phyloP scores from a whole-genome alignment of 2,113 vertebrate species.

The Microtus montanus region DNA sequence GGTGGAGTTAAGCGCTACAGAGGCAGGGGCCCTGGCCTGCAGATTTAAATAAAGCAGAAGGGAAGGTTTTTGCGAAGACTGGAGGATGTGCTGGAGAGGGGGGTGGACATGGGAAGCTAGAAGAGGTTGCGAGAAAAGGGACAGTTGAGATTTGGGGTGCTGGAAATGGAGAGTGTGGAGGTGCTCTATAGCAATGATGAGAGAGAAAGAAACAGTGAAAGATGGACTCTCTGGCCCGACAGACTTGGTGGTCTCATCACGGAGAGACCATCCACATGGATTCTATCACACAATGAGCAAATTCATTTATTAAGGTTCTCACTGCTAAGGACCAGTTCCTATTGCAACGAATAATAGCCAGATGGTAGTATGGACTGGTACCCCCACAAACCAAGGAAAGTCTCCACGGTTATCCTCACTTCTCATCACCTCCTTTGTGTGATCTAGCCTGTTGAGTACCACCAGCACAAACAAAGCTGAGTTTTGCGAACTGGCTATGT shows the following conservation, averaged over 20 bases:
- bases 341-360: background rate
- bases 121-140: background rate
- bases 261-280: background rate
- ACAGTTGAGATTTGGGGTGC: no score
- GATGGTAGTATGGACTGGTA: background rate
- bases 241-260: background rate
- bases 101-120: background rate
- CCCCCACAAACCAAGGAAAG: background rate
- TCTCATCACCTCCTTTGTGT: background rate
- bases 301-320: background rate
- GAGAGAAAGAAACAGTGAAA: background rate
- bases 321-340: background rate
- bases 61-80: background rate
- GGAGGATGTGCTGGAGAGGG: background rate
- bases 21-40: background rate
- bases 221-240: background rate
- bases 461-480: background rate
- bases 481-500: accelerated
- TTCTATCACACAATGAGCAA: background rate
- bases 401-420: background rate
- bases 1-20: background rate
- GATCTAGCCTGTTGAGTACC: accelerated
- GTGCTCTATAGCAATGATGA: background rate
- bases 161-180: background rate
- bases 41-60: background rate